Conservation (phyloP, 2,797 vertebrate species). For the Sitta carolinensis region DNA sequence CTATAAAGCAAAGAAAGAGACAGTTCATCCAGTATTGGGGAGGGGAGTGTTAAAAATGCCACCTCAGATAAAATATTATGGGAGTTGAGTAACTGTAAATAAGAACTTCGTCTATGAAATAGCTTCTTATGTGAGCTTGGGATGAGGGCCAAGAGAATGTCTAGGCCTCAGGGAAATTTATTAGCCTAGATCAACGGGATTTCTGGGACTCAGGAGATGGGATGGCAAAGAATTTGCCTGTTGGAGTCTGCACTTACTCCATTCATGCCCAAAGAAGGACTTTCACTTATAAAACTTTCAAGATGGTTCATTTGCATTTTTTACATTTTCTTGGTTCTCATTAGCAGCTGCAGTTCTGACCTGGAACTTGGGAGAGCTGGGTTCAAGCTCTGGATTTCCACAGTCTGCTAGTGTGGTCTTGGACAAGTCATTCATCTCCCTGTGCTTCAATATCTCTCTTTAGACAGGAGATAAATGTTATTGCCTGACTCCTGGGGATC, state of each 20-base stretch:
- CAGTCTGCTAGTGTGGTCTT: neutral
- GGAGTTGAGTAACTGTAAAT: constrained; percentile 70
- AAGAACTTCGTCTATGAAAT: constrained; percentile 68
- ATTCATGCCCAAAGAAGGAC: constrained; percentile 43
- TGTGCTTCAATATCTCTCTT: neutral
- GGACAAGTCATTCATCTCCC: neutral
- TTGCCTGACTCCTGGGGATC: neutral
- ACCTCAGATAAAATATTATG: constrained; percentile 74
- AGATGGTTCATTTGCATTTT: constrained; percentile 35
- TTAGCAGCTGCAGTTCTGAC: constrained; percentile 16
- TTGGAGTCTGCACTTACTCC: constrained; percentile 52
- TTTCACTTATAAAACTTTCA: constrained; percentile 28
- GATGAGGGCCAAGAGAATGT: constrained; percentile 71
- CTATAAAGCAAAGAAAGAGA: constrained; percentile 70
- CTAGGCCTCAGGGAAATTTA: constrained; percentile 67
- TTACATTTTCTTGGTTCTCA: constrained; percentile 20
- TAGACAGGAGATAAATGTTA: neutral
- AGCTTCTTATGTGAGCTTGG: constrained; percentile 73
- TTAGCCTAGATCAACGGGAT: constrained; percentile 68
- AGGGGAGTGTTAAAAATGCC: constrained; percentile 71
- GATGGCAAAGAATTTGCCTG: constrained; percentile 68
- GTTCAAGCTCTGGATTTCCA: neutral
- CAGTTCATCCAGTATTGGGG: constrained; percentile 64
- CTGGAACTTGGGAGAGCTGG: neutral
- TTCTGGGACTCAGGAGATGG: constrained; percentile 65